Evolutionary conservation across 2,888 invertebrate genomes (phyloP).

Genomic region (Chrysomela aeneicollis): DNA sequence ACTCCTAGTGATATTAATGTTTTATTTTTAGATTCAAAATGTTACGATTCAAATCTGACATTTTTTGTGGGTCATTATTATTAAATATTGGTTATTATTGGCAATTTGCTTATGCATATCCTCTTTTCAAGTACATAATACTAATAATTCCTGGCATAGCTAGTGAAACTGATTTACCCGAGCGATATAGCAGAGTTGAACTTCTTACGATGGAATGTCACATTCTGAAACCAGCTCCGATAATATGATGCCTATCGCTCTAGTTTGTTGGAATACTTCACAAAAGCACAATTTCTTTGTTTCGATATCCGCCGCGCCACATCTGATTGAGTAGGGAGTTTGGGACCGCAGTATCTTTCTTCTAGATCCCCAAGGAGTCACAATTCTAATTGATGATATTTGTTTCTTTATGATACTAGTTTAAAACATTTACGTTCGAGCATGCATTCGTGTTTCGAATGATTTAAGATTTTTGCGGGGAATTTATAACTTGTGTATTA

Average conservation of each 20-base stretch:
- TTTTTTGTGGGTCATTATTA: too few relatives aligned
- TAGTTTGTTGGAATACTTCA: slow-evolving; percentile 59
- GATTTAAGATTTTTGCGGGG: slow-evolving; percentile 18
- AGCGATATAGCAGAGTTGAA: neutral
- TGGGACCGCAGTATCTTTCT: slow-evolving; percentile 55
- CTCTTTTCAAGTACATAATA: too few relatives aligned
- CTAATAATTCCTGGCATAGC: too few relatives aligned
- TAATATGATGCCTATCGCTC: slow-evolving; percentile 60
- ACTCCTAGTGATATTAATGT: too few relatives aligned
- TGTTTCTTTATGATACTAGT: slow-evolving; percentile 50
- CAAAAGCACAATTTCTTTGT: slow-evolving; percentile 59
- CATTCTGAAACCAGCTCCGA: slow-evolving; percentile 55
- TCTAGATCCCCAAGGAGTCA: slow-evolving; percentile 50
- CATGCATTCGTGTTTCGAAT: slow-evolving; percentile 30
- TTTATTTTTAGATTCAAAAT: too few relatives aligned
- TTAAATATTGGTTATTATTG: too few relatives aligned
- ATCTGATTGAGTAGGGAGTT: slow-evolving; percentile 61
- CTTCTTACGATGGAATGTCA: slow-evolving; percentile 50
- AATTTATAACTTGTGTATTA: neutral
- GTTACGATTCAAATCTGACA: too few relatives aligned
- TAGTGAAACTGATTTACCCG: too few relatives aligned
- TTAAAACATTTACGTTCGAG: slow-evolving; percentile 41
- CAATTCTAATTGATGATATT: slow-evolving; percentile 56
- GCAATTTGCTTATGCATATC: too few relatives aligned
- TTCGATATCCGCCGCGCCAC: slow-evolving; percentile 58